Evolutionary conservation across 2,797 vertebrate species (phyloP), one percentile per base, ranked within the genome.

Genomic region (Nasua narica): DNA sequence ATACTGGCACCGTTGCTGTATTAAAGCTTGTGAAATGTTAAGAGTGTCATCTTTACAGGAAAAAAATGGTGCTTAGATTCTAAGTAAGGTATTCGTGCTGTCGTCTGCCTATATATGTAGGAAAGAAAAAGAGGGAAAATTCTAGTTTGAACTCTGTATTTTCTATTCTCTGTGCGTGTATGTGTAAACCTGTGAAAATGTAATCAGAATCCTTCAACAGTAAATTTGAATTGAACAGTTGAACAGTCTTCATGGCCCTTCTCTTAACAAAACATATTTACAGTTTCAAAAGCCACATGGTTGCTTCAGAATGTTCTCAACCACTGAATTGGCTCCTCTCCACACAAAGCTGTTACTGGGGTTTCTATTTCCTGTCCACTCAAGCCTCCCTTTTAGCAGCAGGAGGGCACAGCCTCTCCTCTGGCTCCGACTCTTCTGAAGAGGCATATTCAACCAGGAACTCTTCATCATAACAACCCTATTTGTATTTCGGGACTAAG

Each of bases 281-380:
- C 37, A 14, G 7, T 93, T 92, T 78, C 87, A 86, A 89, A 91
- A 78, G 13, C 21, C 69, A 74, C 76, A 18, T 5, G 1, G 37
- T 78, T 92, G n/a, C 69, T 56, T 65, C 58, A 86, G 70, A 95
- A 94, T 50, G 32, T 92, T 79, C 84, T 40, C 69, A 86, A 87
- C 50, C 48, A 43, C 70, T 58, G 54, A 67, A 16, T 21, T 91
- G 84, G 48, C 60, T 88, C 40, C 5, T 91, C 27, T 67, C 77
- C 58, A 84, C 4, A 83, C 52, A 19, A 56, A 79, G 37, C 54
- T 79, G 12, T 87, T 90, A 58, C 19, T 60, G 50, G 21, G 23
- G 21, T 54, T 92, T 79, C 79, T 88, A 43, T 35, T 93, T 96
- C 52, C 76, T 87, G 37, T 58, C 56, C 58, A 29, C 13, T 52